Percentiles rank a stretch among this genome's conserved stretches.
phyloP scores from a whole-genome alignment of 2,113 vertebrate species.

The Syngnathus scovelli region DNA sequence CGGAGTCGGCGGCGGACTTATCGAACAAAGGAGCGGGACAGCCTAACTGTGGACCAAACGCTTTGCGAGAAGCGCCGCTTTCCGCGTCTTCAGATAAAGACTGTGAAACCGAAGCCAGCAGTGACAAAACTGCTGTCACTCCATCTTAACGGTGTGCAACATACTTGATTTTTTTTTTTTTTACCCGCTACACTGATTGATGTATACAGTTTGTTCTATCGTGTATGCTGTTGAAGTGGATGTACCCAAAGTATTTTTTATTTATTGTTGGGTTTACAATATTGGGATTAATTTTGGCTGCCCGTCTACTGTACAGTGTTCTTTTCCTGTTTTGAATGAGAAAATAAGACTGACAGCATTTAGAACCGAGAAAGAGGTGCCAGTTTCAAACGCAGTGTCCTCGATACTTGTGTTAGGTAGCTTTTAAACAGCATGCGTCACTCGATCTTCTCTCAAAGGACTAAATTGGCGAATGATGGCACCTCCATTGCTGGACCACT shows the following conservation, averaged over 20 bases:
- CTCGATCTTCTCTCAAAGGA: slow-evolving; percentile 18
- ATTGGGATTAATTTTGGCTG: slow-evolving; percentile 13
- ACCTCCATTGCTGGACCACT: slow-evolving; percentile 29
- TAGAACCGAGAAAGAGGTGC: slow-evolving; percentile 14
- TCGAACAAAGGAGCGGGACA: slow-evolving; percentile 78
- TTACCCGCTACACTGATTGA: slow-evolving; percentile 27
- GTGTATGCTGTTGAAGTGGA: slow-evolving; percentile 15
- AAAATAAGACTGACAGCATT: slow-evolving; percentile 5
- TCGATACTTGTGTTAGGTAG: slow-evolving; percentile 4
- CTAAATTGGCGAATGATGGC: slow-evolving; percentile 30
- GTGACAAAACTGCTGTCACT: slow-evolving; percentile 81
- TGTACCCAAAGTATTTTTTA: slow-evolving; percentile 31
- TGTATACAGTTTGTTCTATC: slow-evolving; percentile 29
- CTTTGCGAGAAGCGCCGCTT: slow-evolving; percentile 70
- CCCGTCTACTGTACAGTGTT: slow-evolving; percentile 13
- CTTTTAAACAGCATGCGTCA: slow-evolving; percentile 39
- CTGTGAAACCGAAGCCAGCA: slow-evolving; percentile 77
- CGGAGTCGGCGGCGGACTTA: slow-evolving; percentile 77
- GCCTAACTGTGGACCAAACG: slow-evolving; percentile 65
- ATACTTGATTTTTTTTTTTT: slow-evolving; percentile 9
- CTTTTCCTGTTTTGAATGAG: slow-evolving; percentile 28
- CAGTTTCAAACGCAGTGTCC: too few species aligned
- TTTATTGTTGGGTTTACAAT: slow-evolving; percentile 36
- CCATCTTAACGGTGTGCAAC: slow-evolving; percentile 56
- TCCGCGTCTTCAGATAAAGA: slow-evolving; percentile 81